Conservation (phyloP, 2,797 vertebrate species). For the Morus bassanus region DNA sequence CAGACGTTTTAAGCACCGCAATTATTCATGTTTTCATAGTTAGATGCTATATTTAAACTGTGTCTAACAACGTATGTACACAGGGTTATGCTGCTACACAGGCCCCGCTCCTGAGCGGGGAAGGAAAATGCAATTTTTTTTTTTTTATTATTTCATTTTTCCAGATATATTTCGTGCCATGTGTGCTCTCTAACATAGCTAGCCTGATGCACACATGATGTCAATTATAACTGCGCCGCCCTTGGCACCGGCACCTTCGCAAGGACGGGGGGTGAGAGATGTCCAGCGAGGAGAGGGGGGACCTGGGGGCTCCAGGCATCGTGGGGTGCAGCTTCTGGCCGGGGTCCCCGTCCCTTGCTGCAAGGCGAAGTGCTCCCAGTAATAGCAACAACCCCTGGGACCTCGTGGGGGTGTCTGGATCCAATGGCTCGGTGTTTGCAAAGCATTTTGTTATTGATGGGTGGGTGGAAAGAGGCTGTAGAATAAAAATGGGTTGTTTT, state of each 20-base stretch:
- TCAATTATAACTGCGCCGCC: not conserved
- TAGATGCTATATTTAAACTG: constrained; percentile 50
- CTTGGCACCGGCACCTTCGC: not conserved
- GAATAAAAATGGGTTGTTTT: not conserved
- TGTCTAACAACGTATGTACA: not conserved
- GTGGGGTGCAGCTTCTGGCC: not conserved
- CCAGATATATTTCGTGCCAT: not conserved
- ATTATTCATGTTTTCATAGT: constrained; percentile 52
- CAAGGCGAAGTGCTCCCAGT: not conserved
- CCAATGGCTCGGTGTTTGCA: fast-evolving
- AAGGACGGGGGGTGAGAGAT: not conserved
- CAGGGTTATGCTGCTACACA: not conserved
- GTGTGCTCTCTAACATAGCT: not conserved
- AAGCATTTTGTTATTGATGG: fast-evolving
- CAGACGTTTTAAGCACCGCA: constrained; percentile 60
- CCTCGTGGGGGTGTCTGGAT: fast-evolving
- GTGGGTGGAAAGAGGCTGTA: not conserved
- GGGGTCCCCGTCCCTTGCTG: fast-evolving
- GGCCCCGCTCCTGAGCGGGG: not conserved
- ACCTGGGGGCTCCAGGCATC: not conserved
- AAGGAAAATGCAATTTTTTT: not conserved
- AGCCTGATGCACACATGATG: not conserved
- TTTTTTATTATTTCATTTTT: not conserved
- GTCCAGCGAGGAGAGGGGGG: not conserved
- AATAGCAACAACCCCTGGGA: fast-evolving